A percentile compares a stretch with the other conserved stretches of the same genome.
Evolutionary conservation across 2,797 vertebrate genomes (phyloP).

Genomic region (Pseudomugil gertrudae): DNA sequence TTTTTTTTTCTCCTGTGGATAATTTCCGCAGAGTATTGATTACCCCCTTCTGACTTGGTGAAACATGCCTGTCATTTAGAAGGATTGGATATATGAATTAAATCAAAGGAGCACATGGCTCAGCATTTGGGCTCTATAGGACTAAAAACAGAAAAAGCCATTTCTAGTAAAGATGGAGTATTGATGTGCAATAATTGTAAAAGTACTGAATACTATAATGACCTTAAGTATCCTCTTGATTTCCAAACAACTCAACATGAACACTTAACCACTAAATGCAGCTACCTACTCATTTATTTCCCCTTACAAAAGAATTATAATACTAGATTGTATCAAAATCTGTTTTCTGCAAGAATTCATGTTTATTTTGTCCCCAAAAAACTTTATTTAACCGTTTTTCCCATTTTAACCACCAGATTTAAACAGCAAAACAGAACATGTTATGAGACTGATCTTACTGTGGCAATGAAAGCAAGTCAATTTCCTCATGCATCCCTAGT

Average conservation of each 20-base stretch:
- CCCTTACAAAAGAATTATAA: neutral
- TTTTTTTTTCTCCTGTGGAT: constrained; percentile 26
- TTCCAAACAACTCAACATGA: constrained; percentile 3
- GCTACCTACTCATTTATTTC: neutral
- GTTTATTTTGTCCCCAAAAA: neutral
- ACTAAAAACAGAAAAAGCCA: constrained; percentile 34
- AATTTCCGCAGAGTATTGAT: constrained; percentile 61
- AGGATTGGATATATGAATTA: constrained; percentile 33
- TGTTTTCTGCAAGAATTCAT: neutral
- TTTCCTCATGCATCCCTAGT: neutral
- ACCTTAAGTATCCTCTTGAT: neutral
- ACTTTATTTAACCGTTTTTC: neutral
- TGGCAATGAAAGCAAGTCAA: neutral
- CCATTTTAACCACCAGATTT: too few relatives aligned
- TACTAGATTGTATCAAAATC: neutral
- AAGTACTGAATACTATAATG: constrained; percentile 11
- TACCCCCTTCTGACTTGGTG: constrained; percentile 8
- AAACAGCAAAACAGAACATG: neutral
- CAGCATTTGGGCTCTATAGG: constrained; percentile 48
- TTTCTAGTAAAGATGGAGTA: constrained; percentile 26
- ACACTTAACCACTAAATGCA: neutral
- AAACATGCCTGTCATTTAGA: constrained; percentile 48
- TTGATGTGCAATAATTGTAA: constrained; percentile 16
- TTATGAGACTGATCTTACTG: neutral
- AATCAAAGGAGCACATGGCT: constrained; percentile 48